These are phyloP conservation scores for Pollenia labialis DNA, from an alignment of 2,888 invertebrate genomes.

Conservation along the genomic window DNA sequence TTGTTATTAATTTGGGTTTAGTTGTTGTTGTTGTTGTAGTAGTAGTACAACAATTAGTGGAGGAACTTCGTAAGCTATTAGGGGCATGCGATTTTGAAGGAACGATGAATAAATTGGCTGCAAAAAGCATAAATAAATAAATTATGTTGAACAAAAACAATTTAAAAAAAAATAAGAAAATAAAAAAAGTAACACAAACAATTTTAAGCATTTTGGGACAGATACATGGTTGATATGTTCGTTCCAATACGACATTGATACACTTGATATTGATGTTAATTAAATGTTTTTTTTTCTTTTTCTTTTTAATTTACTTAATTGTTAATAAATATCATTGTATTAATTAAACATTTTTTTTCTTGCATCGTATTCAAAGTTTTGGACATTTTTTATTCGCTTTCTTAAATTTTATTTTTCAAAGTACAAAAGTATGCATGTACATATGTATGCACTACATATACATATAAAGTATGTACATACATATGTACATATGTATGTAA, in stretches of 20 bases:
- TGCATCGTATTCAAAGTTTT: conserved; percentile 84
- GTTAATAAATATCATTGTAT: conserved; percentile 71
- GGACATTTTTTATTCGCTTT: conserved; percentile 81
- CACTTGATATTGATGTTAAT: conserved; percentile 22
- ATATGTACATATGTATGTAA: background rate
- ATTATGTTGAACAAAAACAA: conserved; percentile 84
- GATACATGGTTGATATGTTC: conserved; percentile 43
- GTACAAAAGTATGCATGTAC: background rate
- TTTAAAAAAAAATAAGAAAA: conserved; percentile 83
- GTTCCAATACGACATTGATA: conserved; percentile 64
- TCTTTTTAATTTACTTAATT: conserved; percentile 68
- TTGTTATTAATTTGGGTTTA: conserved; percentile 69
- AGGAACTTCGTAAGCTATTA: conserved; percentile 80
- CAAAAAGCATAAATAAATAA: conserved; percentile 74
- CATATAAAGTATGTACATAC: background rate
- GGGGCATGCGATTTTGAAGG: conserved; percentile 93
- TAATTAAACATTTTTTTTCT: conserved; percentile 25
- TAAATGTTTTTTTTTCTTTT: conserved; percentile 37
- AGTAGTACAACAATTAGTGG: conserved; percentile 56
- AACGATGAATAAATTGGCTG: conserved; percentile 68
- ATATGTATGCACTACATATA: background rate
- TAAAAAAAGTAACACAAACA: conserved; percentile 76
- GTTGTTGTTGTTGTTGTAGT: conserved; percentile 53
- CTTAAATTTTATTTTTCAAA: conserved; percentile 29
- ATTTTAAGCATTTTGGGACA: conserved; percentile 68